Base-by-base conservation (phyloP, 1,140 invertebrate species). In the Bombus picipes region DNA sequence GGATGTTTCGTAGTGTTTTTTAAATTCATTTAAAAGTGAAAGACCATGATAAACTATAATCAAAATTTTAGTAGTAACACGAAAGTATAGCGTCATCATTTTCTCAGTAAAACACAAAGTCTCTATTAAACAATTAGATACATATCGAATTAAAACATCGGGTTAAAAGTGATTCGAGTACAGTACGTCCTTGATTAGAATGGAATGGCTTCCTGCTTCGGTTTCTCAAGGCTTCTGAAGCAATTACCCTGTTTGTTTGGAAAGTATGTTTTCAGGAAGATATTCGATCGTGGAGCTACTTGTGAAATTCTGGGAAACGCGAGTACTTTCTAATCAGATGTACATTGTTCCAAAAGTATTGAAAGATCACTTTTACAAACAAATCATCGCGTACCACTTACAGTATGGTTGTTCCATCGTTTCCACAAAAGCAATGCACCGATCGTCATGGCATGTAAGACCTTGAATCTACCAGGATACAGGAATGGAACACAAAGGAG, bases 261-360 rank as follows among this genome's bases (percentile, higher is more conserved):
- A 47, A 74, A 73, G 80, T 62, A 6, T 47, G 53, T 43, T 74
- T 82, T 65, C 57, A 74, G 22, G 59, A 65, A 57, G 25, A 62
- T 82, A 43, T 65, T 37, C 57, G 57, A 34, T 18, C 5, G 53
- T 53, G 28, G 25, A 43, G 25, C 18, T 43, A n/a, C 71, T n/a
- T 32, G 81, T 74, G 71, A 75, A 66, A 75, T 82, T 75, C 81
- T 74, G 57, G 32, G 59, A 43, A 82, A 82, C 80, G 71, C 47
- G 32, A 25, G 25, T 62, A 72, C 80, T 82, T 75, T 82, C 80
- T 65, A 75, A 82, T 41, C 47, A 28, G 28, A 3, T 5, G 39
- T n/a, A 34, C 39, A 82, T 82, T 70, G 65, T 65, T 80, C 65
- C 32, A 53, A 70, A 53, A 70, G 43, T 70, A 53, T 80, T 6